These are phyloP conservation scores for Suricata suricatta DNA, from an alignment of 2,113 vertebrate genomes.

Conservation along the genomic window DNA sequence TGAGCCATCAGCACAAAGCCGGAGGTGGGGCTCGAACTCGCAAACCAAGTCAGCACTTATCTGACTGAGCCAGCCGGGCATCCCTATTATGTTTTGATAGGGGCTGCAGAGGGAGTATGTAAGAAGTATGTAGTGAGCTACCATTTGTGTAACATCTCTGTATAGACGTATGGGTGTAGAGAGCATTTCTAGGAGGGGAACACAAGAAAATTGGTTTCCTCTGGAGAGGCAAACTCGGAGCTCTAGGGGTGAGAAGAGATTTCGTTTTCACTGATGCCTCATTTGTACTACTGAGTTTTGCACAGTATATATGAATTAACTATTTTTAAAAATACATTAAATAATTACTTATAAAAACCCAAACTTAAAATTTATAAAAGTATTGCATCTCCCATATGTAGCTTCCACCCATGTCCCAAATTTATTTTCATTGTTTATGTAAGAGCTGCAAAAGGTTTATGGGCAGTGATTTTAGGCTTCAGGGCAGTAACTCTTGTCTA, in stretches of 20 bases:
- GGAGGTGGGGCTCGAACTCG: too few species aligned
- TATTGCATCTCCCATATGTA: neutral
- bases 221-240: neutral
- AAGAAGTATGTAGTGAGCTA: neutral
- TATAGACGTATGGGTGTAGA: neutral
- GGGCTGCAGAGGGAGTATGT: neutral
- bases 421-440: neutral
- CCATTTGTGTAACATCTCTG: neutral
- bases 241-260: neutral
- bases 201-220: neutral
- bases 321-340: neutral
- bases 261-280: neutral
- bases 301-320: neutral
- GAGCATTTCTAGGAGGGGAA: neutral
- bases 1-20: too few species aligned
- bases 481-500: neutral
- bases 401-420: neutral
- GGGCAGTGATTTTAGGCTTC: neutral
- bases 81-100: neutral
- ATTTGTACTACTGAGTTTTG: neutral
- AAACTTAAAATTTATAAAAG: constrained; percentile 11
- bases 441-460: neutral
- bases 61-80: too few species aligned
- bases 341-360: neutral
- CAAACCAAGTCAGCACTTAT: too few species aligned